Evolutionary conservation across 1,140 invertebrate genomes (phyloP), one percentile per base, ranked within the genome.

Genomic region (Psilanteris sp.): DNA sequence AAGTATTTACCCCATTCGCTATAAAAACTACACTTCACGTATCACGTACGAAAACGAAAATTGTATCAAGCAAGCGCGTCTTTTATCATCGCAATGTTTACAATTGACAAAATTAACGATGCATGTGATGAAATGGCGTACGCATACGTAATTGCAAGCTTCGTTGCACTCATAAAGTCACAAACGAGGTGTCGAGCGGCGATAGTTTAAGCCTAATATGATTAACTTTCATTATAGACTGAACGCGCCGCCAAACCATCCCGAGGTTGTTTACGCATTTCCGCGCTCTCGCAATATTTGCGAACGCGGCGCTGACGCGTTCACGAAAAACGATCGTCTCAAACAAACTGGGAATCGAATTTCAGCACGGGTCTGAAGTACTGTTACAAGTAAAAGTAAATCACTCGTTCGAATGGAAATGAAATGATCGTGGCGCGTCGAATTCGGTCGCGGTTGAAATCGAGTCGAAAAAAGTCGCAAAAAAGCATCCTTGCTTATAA

Each of bases 121-220:
- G 26, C 29, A 10, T 26, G 14, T 59, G 66, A 70, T 70, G 54
- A 61, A 70, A 61, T 52, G 44, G 66, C 66, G 44, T 70, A 52
- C 20, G 31, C 32, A 59, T 68, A 34, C 43, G 50, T 52, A 43
- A 52, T 54, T 18, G 24, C 11, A 15, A 3, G 14, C 16, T 43
- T 55, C n/a, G 22, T 41, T 55, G 24, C 31, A 10, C 16, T 50
- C 15, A n/a, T 34, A 20, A 50, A 34, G 20, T 10, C 24, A 18
- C 26, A 8, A 18, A 8, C 43, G 16, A 22, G 9, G 9, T 1
- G 29, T 8, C 6, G 6, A 16, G 3, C 7, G 8, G 16, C 16
- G 9, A 1, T 27, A 39, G 39, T 39, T 54, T 39, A 34, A 10
- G 16, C 4, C 18, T 22, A 50, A 50, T 50, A 1, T 10, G 11